phyloP scores from a whole-genome alignment of 2,888 invertebrate species.

The Cerastis rubricosa region DNA sequence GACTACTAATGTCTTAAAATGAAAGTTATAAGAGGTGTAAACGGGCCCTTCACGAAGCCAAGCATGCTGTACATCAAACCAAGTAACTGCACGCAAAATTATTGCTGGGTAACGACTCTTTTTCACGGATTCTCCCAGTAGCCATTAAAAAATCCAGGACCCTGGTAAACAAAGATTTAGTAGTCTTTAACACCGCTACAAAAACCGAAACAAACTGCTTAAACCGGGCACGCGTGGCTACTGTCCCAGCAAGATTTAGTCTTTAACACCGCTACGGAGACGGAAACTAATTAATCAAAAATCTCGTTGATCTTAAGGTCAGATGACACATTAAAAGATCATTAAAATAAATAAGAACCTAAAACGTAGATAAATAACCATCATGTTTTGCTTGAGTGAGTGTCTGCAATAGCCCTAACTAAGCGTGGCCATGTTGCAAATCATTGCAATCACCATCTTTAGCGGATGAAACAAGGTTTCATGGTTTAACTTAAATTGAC shows the following conservation, averaged over 20 bases:
- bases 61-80: too few species aligned
- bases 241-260: too few species aligned
- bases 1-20: not conserved
- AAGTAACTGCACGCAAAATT: too few species aligned
- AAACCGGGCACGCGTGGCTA: too few species aligned
- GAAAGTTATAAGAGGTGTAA: too few species aligned
- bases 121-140: too few species aligned
- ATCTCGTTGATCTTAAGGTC: not conserved
- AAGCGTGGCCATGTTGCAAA: slow-evolving; percentile 28
- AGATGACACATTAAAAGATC: not conserved
- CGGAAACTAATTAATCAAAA: not conserved
- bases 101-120: too few species aligned
- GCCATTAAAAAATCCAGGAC: too few species aligned
- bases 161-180: too few species aligned
- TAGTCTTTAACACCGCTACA: too few species aligned
- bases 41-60: too few species aligned
- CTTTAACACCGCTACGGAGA: too few species aligned
- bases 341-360: not conserved
- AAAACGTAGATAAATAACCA: not conserved
- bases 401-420: slow-evolving; percentile 33
- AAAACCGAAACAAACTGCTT: not conserved
- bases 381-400: slow-evolving; percentile 28
- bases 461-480: slow-evolving; percentile 30
- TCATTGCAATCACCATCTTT: slow-evolving; percentile 15
- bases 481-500: slow-evolving; percentile 11